Conservation (phyloP, 1,140 invertebrate genomes). For the Ips typographus region DNA sequence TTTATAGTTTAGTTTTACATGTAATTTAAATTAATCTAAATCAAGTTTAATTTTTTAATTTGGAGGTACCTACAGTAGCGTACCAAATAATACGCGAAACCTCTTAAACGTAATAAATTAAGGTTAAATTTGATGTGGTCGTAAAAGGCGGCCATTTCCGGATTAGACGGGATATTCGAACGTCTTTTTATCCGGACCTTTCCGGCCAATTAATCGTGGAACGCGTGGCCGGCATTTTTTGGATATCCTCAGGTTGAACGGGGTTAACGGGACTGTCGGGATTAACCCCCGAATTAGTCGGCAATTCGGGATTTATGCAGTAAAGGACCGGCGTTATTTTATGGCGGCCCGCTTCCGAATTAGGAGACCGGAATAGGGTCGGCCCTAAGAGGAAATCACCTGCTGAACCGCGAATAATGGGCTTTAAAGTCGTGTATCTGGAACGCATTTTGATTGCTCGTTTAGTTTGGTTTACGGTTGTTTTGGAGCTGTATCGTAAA, state of each 20-base stretch:
- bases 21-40: too few species aligned
- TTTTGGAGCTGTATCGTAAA: too few species aligned
- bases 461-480: neutral
- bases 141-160: neutral
- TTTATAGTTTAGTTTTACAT: too few species aligned
- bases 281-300: conserved; percentile 19
- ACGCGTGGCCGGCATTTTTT: conserved; percentile 22
- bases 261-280: conserved; percentile 23
- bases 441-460: neutral
- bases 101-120: too few species aligned
- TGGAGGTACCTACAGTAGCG: too few species aligned
- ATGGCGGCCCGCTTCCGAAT: conserved; percentile 11
- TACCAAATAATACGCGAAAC: too few species aligned
- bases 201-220: conserved; percentile 4
- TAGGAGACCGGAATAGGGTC: conserved; percentile 1
- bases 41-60: too few species aligned
- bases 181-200: conserved; percentile 21
- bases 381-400: conserved; percentile 12
- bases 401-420: conserved; percentile 13
- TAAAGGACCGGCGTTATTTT: conserved; percentile 15
- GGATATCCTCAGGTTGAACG: conserved; percentile 8
- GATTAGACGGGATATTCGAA: conserved; percentile 1
- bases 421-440: neutral
- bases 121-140: too few species aligned
- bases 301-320: conserved; percentile 25